A percentile compares a stretch with the other conserved stretches of the same genome.
phyloP scores from a whole-genome alignment of 2,888 invertebrate genomes.

The Aquatica leii region DNA sequence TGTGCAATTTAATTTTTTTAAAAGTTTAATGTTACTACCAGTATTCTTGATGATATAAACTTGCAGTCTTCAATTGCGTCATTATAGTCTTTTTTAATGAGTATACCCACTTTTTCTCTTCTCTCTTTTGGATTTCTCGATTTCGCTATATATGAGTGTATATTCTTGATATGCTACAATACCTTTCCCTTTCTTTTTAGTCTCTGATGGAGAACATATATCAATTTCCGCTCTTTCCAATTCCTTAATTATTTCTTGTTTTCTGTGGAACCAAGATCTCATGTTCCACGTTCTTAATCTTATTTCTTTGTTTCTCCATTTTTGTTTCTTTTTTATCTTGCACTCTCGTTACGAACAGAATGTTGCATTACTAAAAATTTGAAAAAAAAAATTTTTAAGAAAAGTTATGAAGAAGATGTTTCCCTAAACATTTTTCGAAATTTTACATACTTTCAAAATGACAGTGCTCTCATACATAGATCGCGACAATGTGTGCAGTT shows the following conservation, averaged over 20 bases:
- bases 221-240: constrained; percentile 17
- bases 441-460: no score
- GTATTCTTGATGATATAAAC: neutral
- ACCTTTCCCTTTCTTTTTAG: constrained; percentile 28
- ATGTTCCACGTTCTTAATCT: constrained; percentile 25
- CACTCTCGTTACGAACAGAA: constrained; percentile 7
- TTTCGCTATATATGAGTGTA: constrained; percentile 24
- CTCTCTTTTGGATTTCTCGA: constrained; percentile 22
- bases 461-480: no score
- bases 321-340: neutral
- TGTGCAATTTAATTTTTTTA: neutral
- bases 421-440: no score
- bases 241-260: constrained; percentile 32
- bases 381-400: no score
- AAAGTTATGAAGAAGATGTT: no score
- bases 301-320: neutral
- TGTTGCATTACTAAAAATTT: no score
- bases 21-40: neutral
- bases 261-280: constrained; percentile 22
- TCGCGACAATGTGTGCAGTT: no score
- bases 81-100: constrained; percentile 1
- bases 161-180: constrained; percentile 25
- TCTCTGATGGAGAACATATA: constrained; percentile 30
- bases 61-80: neutral
- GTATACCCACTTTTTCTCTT: constrained; percentile 22